Evolutionary conservation across 2,113 vertebrate species (phyloP), one percentile per base, ranked within the genome.

Genomic region (Euleptes europaea): DNA sequence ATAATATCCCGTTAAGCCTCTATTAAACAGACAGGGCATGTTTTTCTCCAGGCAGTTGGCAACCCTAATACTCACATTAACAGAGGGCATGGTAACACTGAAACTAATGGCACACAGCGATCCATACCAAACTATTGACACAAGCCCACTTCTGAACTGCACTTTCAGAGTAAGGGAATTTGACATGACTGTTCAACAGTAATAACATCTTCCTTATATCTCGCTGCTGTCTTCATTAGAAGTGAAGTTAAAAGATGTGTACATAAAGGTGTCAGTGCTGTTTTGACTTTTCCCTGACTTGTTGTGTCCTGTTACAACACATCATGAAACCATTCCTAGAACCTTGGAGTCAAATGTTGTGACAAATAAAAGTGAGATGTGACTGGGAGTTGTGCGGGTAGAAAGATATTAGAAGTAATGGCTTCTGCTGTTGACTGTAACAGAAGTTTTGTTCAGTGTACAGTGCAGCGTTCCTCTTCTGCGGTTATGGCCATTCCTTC

Each of bases 371-470:
- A 85, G 31, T 33, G 21, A 66, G 40, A 73, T 74, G n/a, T 35
- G 70, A 75, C 15, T 83, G 71, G 31, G 75, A 72, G 76, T 72
- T 72, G 35, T 72, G 40, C n/a, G 15, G 66, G 51, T 19, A 83
- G 38, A 73, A 73, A 42, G 81, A 33, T 73, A 21, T 83, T 83
- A 83, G 44, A 70, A 63, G 54, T 63, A 60, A 63, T 83, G 54
- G 70, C 19, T 70, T 70, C n/a, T 81, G 47, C 21, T 70, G 31
- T 70, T 70, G 67, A 54, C 69, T 81, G 47, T 70, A 23, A 38
- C 38, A 51, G 31, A 40, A 40, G 76, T 42, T 63, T 28, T 78
- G 54, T 78, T 28, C 78, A 42, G 3, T 73, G 72, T 54, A 44
- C 51, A 72, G 57, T 74, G 38, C 51, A 49, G 28, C n/a, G 15